These are phyloP conservation scores for Cydia strobilella DNA, from an alignment of 1,140 invertebrate species.

Conservation along the genomic window DNA sequence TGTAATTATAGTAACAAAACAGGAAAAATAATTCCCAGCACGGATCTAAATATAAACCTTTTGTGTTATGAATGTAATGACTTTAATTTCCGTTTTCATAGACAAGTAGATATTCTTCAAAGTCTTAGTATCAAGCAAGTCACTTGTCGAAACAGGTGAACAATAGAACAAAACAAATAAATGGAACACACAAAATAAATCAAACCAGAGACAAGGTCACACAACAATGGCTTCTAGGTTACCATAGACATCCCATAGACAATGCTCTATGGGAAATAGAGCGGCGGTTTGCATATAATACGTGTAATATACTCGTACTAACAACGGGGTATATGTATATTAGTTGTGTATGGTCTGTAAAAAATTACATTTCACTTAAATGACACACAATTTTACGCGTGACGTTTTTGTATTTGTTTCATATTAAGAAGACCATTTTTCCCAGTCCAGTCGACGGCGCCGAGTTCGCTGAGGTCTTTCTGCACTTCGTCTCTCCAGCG, in stretches of 20 bases:
- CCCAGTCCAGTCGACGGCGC: too few species aligned
- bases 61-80: slow-evolving; percentile 8
- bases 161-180: slow-evolving; percentile 25
- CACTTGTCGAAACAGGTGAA: slow-evolving; percentile 1
- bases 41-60: background rate
- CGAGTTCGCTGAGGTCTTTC: too few species aligned
- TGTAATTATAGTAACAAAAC: background rate
- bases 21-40: too few species aligned
- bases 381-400: too few species aligned
- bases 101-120: background rate
- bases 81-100: slow-evolving; percentile 11
- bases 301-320: slow-evolving; percentile 18
- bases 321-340: background rate
- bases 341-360: background rate
- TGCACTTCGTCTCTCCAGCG: too few species aligned
- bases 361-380: too few species aligned
- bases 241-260: slow-evolving; percentile 30
- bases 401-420: too few species aligned
- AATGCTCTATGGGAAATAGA: slow-evolving; percentile 29
- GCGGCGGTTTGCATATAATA: slow-evolving; percentile 29
- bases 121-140: background rate
- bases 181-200: slow-evolving; percentile 27
- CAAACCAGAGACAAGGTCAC: slow-evolving; percentile 30
- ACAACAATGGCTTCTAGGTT: slow-evolving; percentile 29
- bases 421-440: too few species aligned